A percentile compares a stretch with the other conserved stretches of the same genome.
Evolutionary conservation across 1,140 invertebrate genomes (phyloP).

Genomic region (Aphis craccivora): DNA sequence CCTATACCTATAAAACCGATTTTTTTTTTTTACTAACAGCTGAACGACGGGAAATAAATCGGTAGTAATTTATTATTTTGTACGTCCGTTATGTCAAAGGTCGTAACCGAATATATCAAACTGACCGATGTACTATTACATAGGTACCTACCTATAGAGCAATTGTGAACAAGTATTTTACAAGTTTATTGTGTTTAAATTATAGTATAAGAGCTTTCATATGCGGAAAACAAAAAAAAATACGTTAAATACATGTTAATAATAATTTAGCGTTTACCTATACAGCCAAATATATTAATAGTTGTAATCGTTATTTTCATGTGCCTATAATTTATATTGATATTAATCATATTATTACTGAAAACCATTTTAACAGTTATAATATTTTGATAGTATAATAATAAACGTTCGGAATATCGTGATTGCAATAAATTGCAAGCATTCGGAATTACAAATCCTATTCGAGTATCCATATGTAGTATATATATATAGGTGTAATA

Average conservation of each 20-base stretch:
- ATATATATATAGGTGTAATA: background rate
- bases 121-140: background rate
- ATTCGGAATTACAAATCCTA: background rate
- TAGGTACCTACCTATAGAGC: background rate
- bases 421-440: background rate
- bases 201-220: background rate
- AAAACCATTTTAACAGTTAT: background rate
- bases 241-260: background rate
- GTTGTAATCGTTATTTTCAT: background rate
- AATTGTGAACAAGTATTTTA: background rate
- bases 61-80: slow-evolving; percentile 50
- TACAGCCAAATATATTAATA: too few relatives aligned
- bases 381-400: background rate
- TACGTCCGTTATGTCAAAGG: slow-evolving; percentile 56
- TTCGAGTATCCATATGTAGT: background rate
- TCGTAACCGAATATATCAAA: slow-evolving; percentile 24
- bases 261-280: background rate
- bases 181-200: too few relatives aligned
- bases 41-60: slow-evolving; percentile 47
- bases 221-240: background rate
- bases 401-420: background rate
- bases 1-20: slow-evolving; percentile 42
- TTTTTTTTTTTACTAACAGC: slow-evolving; percentile 41
- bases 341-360: background rate
- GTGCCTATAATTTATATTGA: background rate